Percentiles rank a stretch among this genome's conserved stretches.
Conservation (phyloP, 2,888 invertebrate species). For the Nymphalis c-album region DNA sequence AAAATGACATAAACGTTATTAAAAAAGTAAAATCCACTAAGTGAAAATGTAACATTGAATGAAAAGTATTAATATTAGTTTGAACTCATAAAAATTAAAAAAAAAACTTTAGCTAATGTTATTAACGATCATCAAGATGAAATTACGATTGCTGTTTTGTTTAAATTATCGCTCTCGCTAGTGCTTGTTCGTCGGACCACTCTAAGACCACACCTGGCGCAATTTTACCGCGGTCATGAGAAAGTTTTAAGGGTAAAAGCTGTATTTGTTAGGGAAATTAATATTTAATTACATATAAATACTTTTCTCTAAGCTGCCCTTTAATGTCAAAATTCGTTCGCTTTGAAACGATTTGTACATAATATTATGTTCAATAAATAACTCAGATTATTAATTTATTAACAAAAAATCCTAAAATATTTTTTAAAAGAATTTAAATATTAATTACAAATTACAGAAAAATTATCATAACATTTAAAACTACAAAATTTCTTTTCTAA, state of each 20-base stretch:
- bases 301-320: conserved; percentile 6
- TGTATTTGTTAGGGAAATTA: conserved; percentile 45
- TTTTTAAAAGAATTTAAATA: too few species aligned
- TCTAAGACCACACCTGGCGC: conserved; percentile 51
- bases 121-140: too few species aligned
- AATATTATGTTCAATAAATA: neutral
- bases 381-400: neutral
- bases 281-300: conserved; percentile 30
- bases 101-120: too few species aligned
- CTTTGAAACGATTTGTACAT: neutral
- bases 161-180: conserved; percentile 6
- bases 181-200: conserved; percentile 37
- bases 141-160: neutral
- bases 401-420: too few species aligned
- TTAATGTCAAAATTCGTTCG: conserved; percentile 5
- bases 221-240: conserved; percentile 48
- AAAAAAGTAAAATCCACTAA: too few species aligned
- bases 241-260: conserved; percentile 48
- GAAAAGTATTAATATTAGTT: too few species aligned
- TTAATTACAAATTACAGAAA: too few species aligned
- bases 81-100: too few species aligned
- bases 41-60: too few species aligned
- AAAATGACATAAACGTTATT: too few species aligned
- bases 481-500: too few species aligned
- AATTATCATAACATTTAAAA: too few species aligned